These are phyloP conservation scores for Harmothoe impar DNA, from an alignment of 2,888 invertebrate species.

Conservation along the genomic window DNA sequence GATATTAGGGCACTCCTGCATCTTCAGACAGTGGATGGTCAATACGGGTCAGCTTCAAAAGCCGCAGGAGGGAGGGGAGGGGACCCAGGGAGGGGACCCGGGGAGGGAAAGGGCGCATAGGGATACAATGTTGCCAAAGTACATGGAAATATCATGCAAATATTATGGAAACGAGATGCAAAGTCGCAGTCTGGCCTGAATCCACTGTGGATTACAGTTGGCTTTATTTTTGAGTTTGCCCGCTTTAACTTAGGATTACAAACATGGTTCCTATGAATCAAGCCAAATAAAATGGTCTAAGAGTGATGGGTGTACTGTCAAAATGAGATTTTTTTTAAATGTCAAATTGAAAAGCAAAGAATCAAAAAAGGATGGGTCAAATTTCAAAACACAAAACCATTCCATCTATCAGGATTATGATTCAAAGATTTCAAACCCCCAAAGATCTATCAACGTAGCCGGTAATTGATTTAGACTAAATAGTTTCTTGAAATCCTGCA, in stretches of 20 bases:
- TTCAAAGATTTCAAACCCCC: too few relatives aligned
- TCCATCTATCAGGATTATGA: too few relatives aligned
- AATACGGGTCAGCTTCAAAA: background rate
- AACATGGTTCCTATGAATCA: background rate
- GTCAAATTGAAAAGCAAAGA: background rate
- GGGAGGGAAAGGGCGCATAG: background rate
- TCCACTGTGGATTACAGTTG: background rate
- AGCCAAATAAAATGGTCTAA: background rate
- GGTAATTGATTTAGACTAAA: too few relatives aligned
- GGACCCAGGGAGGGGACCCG: too few relatives aligned
- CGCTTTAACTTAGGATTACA: background rate
- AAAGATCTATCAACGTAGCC: too few relatives aligned
- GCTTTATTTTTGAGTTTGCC: background rate
- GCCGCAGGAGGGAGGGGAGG: background rate
- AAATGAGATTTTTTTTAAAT: background rate
- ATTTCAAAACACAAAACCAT: too few relatives aligned
- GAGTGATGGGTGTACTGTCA: background rate
- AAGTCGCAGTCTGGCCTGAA: background rate
- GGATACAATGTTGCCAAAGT: background rate
- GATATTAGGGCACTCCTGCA: background rate
- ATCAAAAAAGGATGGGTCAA: background rate
- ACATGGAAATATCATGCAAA: conserved; percentile 31
- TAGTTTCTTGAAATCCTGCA: too few relatives aligned
- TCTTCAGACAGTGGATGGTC: background rate
- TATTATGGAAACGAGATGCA: conserved; percentile 7